These are phyloP conservation scores for Tetragonula carbonaria DNA, from an alignment of 2,888 invertebrate species.

Conservation along the genomic window DNA sequence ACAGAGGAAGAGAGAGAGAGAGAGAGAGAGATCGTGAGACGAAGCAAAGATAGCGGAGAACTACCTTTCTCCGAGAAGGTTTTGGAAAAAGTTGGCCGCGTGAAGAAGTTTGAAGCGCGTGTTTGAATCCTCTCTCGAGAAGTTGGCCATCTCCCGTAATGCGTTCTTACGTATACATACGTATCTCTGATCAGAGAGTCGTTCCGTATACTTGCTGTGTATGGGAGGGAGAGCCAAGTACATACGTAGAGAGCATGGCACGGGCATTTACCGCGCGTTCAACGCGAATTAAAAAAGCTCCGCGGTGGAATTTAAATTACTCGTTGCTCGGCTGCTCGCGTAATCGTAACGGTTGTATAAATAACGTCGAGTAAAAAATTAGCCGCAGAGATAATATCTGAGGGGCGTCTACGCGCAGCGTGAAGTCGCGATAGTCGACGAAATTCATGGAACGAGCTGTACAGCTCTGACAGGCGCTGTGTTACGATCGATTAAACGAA, in stretches of 20 bases:
- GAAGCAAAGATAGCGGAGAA: neutral
- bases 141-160: neutral
- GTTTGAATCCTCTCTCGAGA: neutral
- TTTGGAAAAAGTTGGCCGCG: constrained; percentile 21
- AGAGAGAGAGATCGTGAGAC: neutral
- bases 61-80: constrained; percentile 9
- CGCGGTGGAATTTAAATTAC: constrained; percentile 16
- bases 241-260: too few relatives aligned
- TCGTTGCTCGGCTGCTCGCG: neutral
- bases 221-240: too few relatives aligned
- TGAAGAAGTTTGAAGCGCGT: constrained; percentile 56
- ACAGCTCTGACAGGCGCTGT: constrained; percentile 79
- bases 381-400: constrained; percentile 44
- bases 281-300: constrained; percentile 1
- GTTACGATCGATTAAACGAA: constrained; percentile 75
- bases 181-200: constrained; percentile 7
- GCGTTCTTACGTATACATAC: neutral
- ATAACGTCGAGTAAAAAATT: constrained; percentile 39
- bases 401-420: constrained; percentile 45
- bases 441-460: constrained; percentile 83
- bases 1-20: constrained; percentile 4
- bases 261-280: neutral
- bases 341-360: constrained; percentile 46
- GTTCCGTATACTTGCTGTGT: constrained; percentile 6
- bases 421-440: constrained; percentile 68